Evolutionary conservation across 2,113 vertebrate species (phyloP).

Genomic region (Oriolus oriolus): DNA sequence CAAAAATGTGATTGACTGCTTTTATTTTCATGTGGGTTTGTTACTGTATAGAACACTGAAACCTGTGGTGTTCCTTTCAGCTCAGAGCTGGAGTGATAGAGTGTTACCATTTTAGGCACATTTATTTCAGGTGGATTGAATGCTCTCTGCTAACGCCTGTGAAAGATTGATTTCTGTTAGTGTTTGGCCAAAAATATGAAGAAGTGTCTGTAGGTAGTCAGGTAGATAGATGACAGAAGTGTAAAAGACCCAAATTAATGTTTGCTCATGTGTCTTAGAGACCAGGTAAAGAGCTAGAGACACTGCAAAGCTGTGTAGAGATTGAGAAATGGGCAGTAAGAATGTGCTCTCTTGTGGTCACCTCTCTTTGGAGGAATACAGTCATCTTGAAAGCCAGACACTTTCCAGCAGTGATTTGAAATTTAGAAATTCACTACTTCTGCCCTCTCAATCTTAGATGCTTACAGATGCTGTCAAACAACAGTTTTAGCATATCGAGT

Average conservation of each 20-base stretch:
- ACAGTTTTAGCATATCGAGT: neutral
- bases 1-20: neutral
- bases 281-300: neutral
- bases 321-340: neutral
- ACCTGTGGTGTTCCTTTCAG: neutral
- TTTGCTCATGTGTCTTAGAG: neutral
- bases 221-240: neutral
- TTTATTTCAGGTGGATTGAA: neutral
- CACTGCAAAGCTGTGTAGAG: neutral
- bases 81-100: neutral
- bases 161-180: neutral
- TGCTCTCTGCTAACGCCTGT: neutral
- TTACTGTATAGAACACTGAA: neutral
- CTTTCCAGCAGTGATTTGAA: neutral
- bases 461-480: neutral
- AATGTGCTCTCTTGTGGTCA: neutral
- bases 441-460: neutral
- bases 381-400: neutral
- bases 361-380: neutral
- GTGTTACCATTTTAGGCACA: neutral
- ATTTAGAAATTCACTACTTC: neutral
- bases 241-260: neutral
- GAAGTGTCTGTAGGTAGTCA: neutral
- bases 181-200: neutral
- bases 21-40: neutral